These are phyloP conservation scores for Hyperoodon ampullatus DNA, from an alignment of 2,113 vertebrate genomes.

Conservation along the genomic window DNA sequence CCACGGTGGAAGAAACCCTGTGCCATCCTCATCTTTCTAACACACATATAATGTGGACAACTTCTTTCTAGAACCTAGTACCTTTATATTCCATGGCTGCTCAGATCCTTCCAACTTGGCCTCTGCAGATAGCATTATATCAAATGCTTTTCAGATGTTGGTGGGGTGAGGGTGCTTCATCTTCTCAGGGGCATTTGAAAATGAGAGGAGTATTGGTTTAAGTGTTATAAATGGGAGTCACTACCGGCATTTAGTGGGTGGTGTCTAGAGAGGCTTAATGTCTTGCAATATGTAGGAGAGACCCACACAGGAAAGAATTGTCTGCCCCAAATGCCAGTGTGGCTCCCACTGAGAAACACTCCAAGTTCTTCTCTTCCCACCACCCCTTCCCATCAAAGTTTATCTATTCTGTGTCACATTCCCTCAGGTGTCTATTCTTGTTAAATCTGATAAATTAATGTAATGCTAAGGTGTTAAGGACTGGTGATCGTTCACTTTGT, in stretches of 20 bases:
- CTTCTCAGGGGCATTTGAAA: background rate
- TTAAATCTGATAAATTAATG: conserved; percentile 14
- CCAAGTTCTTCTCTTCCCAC: background rate
- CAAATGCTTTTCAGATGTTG: conserved; percentile 17
- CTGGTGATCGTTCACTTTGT: background rate
- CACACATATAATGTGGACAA: background rate
- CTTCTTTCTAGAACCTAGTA: background rate
- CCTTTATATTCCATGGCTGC: background rate
- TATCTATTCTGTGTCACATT: background rate
- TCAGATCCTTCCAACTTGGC: conserved; percentile 26
- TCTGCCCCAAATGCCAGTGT: background rate
- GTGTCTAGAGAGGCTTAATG: background rate
- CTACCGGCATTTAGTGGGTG: background rate
- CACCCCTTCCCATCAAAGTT: background rate
- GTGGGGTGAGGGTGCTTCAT: background rate
- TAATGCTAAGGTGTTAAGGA: background rate
- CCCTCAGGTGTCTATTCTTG: background rate
- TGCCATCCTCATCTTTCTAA: background rate
- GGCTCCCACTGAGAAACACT: background rate
- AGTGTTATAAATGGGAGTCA: background rate
- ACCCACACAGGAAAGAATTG: background rate
- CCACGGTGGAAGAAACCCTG: background rate
- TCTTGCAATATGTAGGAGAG: background rate
- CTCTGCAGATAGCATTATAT: background rate
- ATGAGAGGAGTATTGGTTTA: background rate